Evolutionary conservation across 2,888 invertebrate species (phyloP).

Genomic region (Amiota mariae): DNA sequence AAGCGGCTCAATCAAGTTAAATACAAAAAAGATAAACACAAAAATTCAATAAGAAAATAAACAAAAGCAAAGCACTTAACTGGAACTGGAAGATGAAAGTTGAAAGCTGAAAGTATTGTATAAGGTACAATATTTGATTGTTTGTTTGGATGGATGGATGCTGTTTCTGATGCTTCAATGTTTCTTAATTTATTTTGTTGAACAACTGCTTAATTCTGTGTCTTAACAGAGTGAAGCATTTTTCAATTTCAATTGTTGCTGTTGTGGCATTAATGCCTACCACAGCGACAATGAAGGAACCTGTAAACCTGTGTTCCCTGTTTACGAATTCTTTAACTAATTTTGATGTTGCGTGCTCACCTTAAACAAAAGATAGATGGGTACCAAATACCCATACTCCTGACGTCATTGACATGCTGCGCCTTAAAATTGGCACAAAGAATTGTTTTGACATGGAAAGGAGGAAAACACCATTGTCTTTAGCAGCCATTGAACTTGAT

Average conservation of each 20-base stretch:
- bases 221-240: slow-evolving; percentile 34
- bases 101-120: background rate
- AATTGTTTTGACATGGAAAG: background rate
- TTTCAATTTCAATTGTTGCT: slow-evolving; percentile 23
- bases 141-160: background rate
- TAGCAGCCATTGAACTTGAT: background rate
- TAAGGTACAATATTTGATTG: no score
- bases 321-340: slow-evolving; percentile 63
- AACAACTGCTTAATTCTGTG: slow-evolving; percentile 27
- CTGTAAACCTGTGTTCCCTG: background rate
- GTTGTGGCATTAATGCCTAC: slow-evolving; percentile 18
- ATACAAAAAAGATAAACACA: no score
- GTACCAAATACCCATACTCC: no score
- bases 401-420: no score
- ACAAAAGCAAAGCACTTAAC: slow-evolving; percentile 16
- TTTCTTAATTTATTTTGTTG: slow-evolving; percentile 13
- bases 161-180: background rate
- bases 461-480: slow-evolving; percentile 5
- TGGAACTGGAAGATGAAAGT: background rate
- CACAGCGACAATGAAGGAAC: background rate
- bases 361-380: no score
- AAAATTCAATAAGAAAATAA: no score
- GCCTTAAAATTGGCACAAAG: no score
- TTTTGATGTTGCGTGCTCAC: slow-evolving; percentile 62
- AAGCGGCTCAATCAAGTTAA: no score